Percentiles rank a stretch among this genome's conserved stretches.
Evolutionary conservation across 2,888 invertebrate species (phyloP).

Genomic region (Chrysodeixis includens): DNA sequence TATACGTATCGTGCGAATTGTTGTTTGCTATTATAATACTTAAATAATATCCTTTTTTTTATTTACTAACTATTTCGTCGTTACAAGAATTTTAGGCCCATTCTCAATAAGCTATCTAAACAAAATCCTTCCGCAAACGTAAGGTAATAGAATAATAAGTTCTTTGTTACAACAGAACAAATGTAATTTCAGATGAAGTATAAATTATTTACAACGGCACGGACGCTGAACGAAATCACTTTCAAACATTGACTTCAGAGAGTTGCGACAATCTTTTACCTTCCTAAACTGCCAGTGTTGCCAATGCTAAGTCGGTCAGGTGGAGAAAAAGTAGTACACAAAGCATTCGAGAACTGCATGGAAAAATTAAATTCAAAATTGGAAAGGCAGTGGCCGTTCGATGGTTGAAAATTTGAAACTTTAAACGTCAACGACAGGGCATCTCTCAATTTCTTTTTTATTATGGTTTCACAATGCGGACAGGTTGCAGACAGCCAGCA

Average conservation of each 20-base stretch:
- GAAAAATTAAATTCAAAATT: constrained; percentile 30
- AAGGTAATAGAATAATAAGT: neutral
- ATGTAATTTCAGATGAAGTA: constrained; percentile 36
- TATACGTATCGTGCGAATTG: too few species aligned
- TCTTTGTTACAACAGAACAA: neutral
- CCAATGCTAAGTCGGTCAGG: constrained; percentile 38
- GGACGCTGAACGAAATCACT: constrained; percentile 53
- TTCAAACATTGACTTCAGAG: constrained; percentile 59
- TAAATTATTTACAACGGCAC: constrained; percentile 53
- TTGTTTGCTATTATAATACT: too few species aligned
- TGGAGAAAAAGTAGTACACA: constrained; percentile 20
- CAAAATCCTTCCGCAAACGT: neutral
- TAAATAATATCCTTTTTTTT: too few species aligned
- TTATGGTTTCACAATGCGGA: too few species aligned
- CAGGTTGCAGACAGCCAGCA: too few species aligned
- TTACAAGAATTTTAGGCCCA: neutral
- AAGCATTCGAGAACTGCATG: constrained; percentile 14
- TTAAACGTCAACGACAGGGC: neutral
- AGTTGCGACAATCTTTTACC: constrained; percentile 49
- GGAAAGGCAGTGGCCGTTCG: constrained; percentile 12
- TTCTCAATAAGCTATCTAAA: neutral
- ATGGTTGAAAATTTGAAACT: neutral
- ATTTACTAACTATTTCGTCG: too few species aligned
- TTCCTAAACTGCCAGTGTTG: constrained; percentile 38
- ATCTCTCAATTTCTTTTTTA: neutral